Evolutionary conservation across 2,797 vertebrate genomes (phyloP).

Genomic region (Trachops cirrhosus): DNA sequence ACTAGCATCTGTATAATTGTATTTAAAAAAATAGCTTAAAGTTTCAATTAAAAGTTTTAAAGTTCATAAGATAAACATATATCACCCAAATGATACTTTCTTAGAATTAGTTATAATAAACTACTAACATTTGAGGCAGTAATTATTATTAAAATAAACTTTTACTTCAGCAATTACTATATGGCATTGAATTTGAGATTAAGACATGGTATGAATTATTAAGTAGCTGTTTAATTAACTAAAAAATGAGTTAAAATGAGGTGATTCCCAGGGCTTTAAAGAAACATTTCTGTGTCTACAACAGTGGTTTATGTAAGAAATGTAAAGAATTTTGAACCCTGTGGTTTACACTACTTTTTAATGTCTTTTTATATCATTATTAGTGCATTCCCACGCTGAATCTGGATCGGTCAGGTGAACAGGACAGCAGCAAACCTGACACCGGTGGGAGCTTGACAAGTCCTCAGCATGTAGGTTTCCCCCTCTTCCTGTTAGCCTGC

Average conservation of each 20-base stretch:
- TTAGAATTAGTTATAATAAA: neutral
- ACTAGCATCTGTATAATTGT: neutral
- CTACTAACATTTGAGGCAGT: neutral
- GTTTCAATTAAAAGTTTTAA: neutral
- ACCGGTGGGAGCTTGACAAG: neutral
- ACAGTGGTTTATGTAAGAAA: neutral
- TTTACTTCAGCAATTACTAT: neutral
- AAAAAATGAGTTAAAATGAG: neutral
- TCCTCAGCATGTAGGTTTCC: neutral
- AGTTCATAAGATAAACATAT: neutral
- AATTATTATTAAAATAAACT: neutral
- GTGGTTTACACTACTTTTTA: neutral
- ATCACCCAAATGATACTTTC: neutral
- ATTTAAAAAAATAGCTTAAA: neutral
- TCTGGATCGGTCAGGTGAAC: neutral
- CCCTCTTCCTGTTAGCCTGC: neutral
- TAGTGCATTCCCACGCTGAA: neutral
- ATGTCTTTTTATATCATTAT: neutral
- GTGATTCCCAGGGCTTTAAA: neutral
- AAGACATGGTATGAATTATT: neutral
- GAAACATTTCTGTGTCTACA: neutral
- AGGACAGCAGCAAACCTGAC: neutral
- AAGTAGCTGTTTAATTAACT: neutral
- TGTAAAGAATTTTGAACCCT: neutral
- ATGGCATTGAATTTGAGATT: neutral